Evolutionary conservation across 1,140 invertebrate genomes (phyloP).

Genomic region (Anastrepha obliqua): DNA sequence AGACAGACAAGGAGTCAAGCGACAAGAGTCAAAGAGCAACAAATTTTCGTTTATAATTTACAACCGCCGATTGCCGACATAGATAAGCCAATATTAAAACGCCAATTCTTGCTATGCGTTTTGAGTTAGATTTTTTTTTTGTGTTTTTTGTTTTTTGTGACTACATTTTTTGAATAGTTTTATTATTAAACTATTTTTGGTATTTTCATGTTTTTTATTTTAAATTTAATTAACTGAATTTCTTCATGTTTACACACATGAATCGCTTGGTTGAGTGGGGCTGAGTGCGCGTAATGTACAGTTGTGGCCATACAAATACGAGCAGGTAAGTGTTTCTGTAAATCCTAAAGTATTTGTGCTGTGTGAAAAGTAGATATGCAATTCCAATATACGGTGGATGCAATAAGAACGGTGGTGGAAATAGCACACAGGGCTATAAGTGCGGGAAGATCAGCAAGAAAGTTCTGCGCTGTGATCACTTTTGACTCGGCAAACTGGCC

Average conservation of each 20-base stretch:
- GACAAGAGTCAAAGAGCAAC: not conserved
- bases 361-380: no score
- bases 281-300: not conserved
- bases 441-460: no score
- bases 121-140: not conserved
- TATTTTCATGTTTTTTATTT: not conserved
- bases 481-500: no score
- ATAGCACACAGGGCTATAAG: no score
- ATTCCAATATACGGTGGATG: no score
- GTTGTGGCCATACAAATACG: not conserved
- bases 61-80: constrained; percentile 18
- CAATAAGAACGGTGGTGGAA: no score
- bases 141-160: not conserved
- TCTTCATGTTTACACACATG: not conserved
- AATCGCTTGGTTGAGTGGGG: not conserved
- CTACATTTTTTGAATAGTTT: not conserved
- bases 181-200: not conserved
- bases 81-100: constrained; percentile 9
- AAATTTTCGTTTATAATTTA: constrained; percentile 46
- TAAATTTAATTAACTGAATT: constrained; percentile 31
- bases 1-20: not conserved
- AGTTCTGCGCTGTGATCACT: no score
- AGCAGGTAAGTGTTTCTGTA: no score
- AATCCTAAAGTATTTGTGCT: no score
- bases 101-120: not conserved